These are phyloP conservation scores for Danio aesculapii DNA, from an alignment of 2,797 vertebrate genomes.

Conservation along the genomic window DNA sequence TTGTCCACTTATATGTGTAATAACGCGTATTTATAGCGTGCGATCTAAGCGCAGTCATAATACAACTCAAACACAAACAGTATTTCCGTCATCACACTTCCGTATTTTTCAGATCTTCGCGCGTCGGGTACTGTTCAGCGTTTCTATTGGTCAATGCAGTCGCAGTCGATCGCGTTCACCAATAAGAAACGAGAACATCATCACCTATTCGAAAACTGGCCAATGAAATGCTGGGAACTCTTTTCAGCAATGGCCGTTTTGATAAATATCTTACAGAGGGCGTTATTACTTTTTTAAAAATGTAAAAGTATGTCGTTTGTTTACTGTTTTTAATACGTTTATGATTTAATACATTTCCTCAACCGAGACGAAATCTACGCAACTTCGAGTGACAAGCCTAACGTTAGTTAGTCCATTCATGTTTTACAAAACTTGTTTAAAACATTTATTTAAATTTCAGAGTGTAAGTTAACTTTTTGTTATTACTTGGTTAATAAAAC, in stretches of 20 bases:
- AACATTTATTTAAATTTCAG: too few species aligned
- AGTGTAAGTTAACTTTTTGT: too few species aligned
- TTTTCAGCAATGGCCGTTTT: neutral
- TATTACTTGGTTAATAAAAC: too few species aligned
- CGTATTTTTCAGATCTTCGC: slow-evolving; percentile 68
- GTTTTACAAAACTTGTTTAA: too few species aligned
- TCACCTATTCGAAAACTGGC: slow-evolving; percentile 14
- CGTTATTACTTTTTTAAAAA: neutral
- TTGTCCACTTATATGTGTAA: neutral
- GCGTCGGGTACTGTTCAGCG: slow-evolving; percentile 53
- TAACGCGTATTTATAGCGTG: neutral
- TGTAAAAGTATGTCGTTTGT: neutral
- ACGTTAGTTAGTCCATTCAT: too few species aligned
- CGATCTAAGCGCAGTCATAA: neutral
- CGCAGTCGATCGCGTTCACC: neutral
- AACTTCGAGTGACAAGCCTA: too few species aligned
- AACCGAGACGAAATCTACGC: too few species aligned
- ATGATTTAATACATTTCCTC: too few species aligned
- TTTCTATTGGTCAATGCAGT: slow-evolving; percentile 69
- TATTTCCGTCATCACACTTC: slow-evolving; percentile 59
- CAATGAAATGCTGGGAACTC: neutral
- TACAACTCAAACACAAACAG: slow-evolving; percentile 36
- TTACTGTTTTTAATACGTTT: too few species aligned
- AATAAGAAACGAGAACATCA: slow-evolving; percentile 23
- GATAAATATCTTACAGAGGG: neutral